phyloP scores from a whole-genome alignment of 1,140 invertebrate genomes.

The Asobara japonica region DNA sequence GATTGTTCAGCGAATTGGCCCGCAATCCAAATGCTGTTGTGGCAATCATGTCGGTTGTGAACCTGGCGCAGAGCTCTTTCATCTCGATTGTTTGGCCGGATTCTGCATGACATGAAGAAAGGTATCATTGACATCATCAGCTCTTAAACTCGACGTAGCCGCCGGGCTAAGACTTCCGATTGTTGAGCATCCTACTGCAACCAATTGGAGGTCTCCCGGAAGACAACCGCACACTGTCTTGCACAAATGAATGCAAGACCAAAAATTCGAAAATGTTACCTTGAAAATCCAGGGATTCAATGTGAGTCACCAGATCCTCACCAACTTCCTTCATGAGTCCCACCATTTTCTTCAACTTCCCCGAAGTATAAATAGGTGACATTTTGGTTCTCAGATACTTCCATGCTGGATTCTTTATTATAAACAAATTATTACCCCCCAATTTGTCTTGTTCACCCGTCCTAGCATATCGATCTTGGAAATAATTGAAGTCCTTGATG shows the following conservation, averaged over 20 bases:
- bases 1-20: constrained; percentile 67
- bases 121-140: no score
- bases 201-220: no score
- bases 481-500: constrained; percentile 66
- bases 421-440: constrained; percentile 49
- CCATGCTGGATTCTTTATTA: constrained; percentile 57
- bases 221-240: no score
- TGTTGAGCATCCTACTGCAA: no score
- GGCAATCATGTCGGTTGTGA: constrained; percentile 72
- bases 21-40: constrained; percentile 70
- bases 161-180: no score
- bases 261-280: constrained; percentile 48
- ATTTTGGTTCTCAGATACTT: constrained; percentile 57
- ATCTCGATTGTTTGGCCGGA: constrained; percentile 56
- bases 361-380: constrained; percentile 59
- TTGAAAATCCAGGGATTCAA: constrained; percentile 25
- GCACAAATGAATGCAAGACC: not conserved
- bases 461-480: constrained; percentile 47
- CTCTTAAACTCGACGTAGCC: no score
- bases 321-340: constrained; percentile 60
- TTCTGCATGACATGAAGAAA: no score
- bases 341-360: constrained; percentile 62
- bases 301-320: constrained; percentile 46
- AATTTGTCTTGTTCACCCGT: constrained; percentile 44
- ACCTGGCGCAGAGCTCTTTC: constrained; percentile 64